A percentile compares a stretch with the other conserved stretches of the same genome.
Evolutionary conservation across 2,888 invertebrate species (phyloP).

Genomic region (Penaeus monodon): DNA sequence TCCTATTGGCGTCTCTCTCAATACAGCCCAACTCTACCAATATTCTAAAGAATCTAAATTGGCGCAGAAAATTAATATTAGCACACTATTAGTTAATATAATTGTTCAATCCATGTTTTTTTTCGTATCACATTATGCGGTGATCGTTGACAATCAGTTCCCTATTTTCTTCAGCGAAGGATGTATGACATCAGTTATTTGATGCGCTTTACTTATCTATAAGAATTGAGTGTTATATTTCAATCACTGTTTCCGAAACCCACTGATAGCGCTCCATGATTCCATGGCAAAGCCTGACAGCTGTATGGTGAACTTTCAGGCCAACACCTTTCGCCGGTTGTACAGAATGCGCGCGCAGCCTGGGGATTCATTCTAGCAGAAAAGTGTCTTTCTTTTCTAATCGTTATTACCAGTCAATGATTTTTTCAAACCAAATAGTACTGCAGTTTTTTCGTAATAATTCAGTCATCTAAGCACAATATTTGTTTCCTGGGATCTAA

Average conservation of each 20-base stretch:
- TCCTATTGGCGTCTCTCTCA: no score
- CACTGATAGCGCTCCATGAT: background rate
- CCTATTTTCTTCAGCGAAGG: no score
- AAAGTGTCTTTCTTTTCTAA: background rate
- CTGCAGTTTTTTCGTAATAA: background rate
- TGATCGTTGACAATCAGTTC: no score
- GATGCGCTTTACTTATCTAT: no score
- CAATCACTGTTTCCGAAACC: background rate
- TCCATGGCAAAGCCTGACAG: background rate
- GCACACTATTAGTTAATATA: no score
- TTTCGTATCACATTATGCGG: no score
- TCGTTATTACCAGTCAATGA: background rate
- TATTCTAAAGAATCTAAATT: no score
- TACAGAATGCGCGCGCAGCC: constrained; percentile 1
- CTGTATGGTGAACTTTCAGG: constrained; percentile 12
- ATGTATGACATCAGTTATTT: no score
- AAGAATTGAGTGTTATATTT: no score
- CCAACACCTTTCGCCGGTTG: background rate
- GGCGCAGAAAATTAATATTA: no score
- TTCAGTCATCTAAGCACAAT: background rate
- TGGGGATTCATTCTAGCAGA: background rate
- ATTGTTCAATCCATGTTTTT: no score
- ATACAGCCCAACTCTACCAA: no score
- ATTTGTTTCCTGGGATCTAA: background rate
- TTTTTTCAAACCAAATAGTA: background rate